Evolutionary conservation across 1,140 invertebrate genomes (phyloP), one percentile per base, ranked within the genome.

Genomic region (Armadillidium nasatum): DNA sequence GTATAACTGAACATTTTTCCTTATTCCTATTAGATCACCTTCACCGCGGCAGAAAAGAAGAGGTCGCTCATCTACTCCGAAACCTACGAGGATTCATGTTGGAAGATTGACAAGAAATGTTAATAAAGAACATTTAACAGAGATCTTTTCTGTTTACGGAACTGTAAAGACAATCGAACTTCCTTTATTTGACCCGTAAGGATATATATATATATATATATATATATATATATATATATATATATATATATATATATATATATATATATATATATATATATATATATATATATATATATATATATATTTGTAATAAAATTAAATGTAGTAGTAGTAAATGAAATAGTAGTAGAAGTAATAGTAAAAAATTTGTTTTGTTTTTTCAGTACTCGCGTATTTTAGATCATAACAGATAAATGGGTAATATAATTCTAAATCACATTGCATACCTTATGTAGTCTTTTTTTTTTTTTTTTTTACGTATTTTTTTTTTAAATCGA

Each of bases 71-170:
- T 92, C 93, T 0, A 92, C 92, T 46, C 93, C 92, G 66, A 89
- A 92, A 69, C 93, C 94, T 0, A 91, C 91, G 15, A 93, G 97
- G 84, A 96, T 97, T 82, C 95, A 98, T 84, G 91, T 99, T 79
- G 95, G 94, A 0, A 89, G 92, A 22, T 84, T 98, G 44, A 97
- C 95, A 0, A 86, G 94, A 43, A 98, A 98, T 85, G 93, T 98
- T 0, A 94, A 91, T 71, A 92, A 92, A 50, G 86, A 98, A 13
- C 97, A 99, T 84, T 89, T 99, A 21, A 85, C 90, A 79, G 97
- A 99, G 86, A 99, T 99, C 80, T 99, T 99, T 84, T 90, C 92
- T 7, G 90, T 90, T 23, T 99, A 96, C 85, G 97, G 97, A 21
- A 88, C 88, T 60, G 90, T 99, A 1, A 97, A 96, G 85, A 88